Base-by-base conservation (phyloP, 2,113 vertebrate genomes). In the Salvator merianae region DNA sequence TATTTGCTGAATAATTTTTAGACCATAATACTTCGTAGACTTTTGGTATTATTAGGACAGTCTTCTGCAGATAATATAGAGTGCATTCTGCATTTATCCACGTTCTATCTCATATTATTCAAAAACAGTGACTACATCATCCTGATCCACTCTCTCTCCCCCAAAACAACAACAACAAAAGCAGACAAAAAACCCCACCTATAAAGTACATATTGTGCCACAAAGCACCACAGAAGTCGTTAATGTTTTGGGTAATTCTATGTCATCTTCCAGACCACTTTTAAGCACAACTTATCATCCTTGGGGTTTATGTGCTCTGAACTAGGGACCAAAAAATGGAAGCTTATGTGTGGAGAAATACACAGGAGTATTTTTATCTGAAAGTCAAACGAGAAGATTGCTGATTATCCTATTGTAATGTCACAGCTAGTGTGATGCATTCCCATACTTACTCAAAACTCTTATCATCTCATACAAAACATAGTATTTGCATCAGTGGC, bases 331-430 rank as follows among this genome's bases (percentile, higher is more conserved):
- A 16, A 63, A 26, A 6, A 36, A 81, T 32, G 79, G 75, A 83
- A 40, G 14, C 84, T 62, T 7, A 75, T 5, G 18, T 16, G 77
- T 53, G 7, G 26, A 83, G 36, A 30, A 38, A 1, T 16, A 7
- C 6, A 22, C 24, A n/a, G 1, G 16, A 81, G 43, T 3, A 47
- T 20, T 55, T 4, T 38, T 82, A 43, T 40, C 26, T 40, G 26
- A 34, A 26, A 82, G 47, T 10, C 43, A 82, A 84, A n/a, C 36
- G 83, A 83, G 14, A 24, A 83, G 14, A 24, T 69, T 28, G 82
- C 5, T 68, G 20, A 70, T 68, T 79, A 66, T 50, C 40, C 34
- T 84, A 6, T 77, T 43, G 14, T n/a, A 81, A 86, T 73, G 22
- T 28, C 34, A 20, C 16, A 16, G n/a, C 16, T 14, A 73, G 1